Percentiles rank a stretch among this genome's conserved stretches.
Evolutionary conservation across 2,113 vertebrate genomes (phyloP).

Genomic region (Odocoileus virginianus): DNA sequence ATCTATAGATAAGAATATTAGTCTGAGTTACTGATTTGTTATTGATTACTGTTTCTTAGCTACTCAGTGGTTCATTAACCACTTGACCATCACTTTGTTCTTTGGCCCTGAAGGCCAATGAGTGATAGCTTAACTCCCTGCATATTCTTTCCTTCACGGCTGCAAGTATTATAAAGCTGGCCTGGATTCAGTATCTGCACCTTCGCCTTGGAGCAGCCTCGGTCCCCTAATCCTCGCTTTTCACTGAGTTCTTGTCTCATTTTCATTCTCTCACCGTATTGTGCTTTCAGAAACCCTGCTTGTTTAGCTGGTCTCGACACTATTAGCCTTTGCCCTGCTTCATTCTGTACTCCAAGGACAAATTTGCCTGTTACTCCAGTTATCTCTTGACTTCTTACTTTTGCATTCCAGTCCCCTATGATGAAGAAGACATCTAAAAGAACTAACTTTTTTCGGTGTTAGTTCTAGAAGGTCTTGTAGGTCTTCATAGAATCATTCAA

Average conservation of each 20-base stretch:
- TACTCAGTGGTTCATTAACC: not conserved
- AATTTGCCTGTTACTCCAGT: not conserved
- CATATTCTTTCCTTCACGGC: not conserved
- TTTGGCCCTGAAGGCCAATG: not conserved
- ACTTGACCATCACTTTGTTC: not conserved
- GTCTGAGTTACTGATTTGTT: not conserved
- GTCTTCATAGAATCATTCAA: not conserved
- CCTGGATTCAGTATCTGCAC: not conserved
- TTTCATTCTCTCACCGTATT: not conserved
- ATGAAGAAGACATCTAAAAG: not conserved
- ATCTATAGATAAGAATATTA: not conserved
- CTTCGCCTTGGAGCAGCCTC: accelerated
- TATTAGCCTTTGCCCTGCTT: not conserved
- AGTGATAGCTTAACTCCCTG: not conserved
- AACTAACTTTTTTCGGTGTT: not conserved
- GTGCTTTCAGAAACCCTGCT: not conserved
- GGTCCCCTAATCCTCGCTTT: accelerated
- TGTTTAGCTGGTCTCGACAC: accelerated
- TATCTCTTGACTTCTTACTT: not conserved
- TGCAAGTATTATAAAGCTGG: not conserved
- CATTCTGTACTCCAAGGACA: not conserved
- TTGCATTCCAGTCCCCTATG: not conserved
- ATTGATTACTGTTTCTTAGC: not conserved
- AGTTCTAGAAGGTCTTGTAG: not conserved
- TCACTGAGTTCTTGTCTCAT: not conserved